Conservation (phyloP, 2,888 invertebrate genomes). For the Eupithecia subfuscata region DNA sequence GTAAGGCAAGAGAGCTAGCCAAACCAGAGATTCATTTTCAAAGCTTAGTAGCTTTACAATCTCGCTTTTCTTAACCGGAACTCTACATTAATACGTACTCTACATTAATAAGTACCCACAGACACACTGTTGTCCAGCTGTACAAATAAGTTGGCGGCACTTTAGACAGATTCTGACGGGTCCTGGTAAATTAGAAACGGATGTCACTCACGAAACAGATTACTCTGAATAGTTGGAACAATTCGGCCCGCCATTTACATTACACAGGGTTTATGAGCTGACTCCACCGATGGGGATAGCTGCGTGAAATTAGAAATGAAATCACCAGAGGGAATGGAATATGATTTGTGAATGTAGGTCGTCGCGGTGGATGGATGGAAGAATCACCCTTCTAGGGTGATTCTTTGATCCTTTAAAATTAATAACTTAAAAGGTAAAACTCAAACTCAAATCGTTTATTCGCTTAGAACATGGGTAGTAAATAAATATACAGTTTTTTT, state of each 20-base stretch:
- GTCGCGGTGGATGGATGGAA: background rate
- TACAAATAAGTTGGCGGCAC: background rate
- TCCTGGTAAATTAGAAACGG: slow-evolving; percentile 20
- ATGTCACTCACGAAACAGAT: slow-evolving; percentile 32
- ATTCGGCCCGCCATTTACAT: slow-evolving; percentile 29
- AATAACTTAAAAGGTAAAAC: background rate
- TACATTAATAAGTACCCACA: no score
- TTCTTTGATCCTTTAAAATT: background rate
- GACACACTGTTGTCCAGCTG: background rate
- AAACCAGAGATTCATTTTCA: background rate
- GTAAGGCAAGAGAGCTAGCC: no score
- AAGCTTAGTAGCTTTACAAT: background rate
- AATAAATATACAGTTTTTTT: no score
- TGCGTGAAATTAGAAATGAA: slow-evolving; percentile 32
- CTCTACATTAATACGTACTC: no score
- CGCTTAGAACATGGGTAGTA: no score
- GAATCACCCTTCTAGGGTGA: no score
- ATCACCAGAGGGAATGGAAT: slow-evolving; percentile 5
- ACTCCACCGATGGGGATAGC: slow-evolving; percentile 14
- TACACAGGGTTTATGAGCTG: slow-evolving; percentile 21
- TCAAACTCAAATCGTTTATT: no score
- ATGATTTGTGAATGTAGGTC: slow-evolving; percentile 7
- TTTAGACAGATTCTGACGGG: background rate
- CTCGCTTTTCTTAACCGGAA: background rate
- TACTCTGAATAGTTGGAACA: slow-evolving; percentile 22